phyloP scores from a whole-genome alignment of 2,888 invertebrate genomes.

The Leptopilina myrica region DNA sequence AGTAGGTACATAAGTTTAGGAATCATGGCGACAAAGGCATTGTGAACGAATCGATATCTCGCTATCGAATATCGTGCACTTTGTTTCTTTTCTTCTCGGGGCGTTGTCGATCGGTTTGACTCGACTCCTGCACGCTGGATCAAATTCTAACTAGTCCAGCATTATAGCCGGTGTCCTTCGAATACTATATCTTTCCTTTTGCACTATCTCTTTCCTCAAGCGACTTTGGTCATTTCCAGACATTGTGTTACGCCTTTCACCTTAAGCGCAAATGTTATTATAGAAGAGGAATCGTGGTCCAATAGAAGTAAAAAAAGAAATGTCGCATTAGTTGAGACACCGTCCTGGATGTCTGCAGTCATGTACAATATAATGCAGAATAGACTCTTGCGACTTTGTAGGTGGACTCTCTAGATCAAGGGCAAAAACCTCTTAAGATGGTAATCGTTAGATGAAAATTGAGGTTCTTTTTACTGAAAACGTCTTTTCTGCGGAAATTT shows the following conservation, averaged over 20 bases:
- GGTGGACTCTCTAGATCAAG: constrained; percentile 6
- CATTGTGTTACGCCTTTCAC: constrained; percentile 67
- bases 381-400: constrained; percentile 26
- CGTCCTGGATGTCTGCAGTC: constrained; percentile 48
- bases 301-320: constrained; percentile 51
- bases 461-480: background rate
- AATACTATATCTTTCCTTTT: constrained; percentile 57
- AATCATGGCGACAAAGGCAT: constrained; percentile 49
- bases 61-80: constrained; percentile 54
- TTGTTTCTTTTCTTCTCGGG: constrained; percentile 64
- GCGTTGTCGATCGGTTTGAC: constrained; percentile 70
- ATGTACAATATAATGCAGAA: constrained; percentile 54
- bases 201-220: constrained; percentile 58
- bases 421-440: background rate
- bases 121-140: constrained; percentile 72
- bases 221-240: constrained; percentile 64
- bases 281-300: constrained; percentile 47
- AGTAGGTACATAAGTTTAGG: constrained; percentile 38
- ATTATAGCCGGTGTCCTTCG: constrained; percentile 75
- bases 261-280: constrained; percentile 59
- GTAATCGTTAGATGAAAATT: background rate
- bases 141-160: constrained; percentile 76
- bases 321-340: constrained; percentile 53
- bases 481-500: background rate
- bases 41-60: constrained; percentile 56